phyloP scores from a whole-genome alignment of 2,113 vertebrate species.

The Tachysurus vachellii region DNA sequence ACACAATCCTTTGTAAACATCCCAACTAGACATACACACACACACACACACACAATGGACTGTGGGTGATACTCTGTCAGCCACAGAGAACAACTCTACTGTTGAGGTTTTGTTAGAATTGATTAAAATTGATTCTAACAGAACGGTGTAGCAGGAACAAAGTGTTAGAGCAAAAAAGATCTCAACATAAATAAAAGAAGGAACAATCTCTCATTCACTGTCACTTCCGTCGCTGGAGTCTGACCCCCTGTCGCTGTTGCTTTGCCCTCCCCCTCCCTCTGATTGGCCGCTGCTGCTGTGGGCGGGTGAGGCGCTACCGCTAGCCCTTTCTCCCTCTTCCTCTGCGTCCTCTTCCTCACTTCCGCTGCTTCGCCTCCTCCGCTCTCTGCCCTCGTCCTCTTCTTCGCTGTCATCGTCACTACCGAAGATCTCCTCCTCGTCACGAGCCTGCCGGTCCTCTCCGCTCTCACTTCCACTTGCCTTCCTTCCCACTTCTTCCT shows the following conservation, averaged over 20 bases:
- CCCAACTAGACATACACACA: neutral
- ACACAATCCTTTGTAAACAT: neutral
- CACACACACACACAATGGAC: too few relatives aligned
- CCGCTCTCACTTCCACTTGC: conserved; percentile 78
- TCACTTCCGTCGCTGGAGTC: conserved; percentile 83
- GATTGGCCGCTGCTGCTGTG: conserved; percentile 84
- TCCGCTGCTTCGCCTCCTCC: conserved; percentile 66
- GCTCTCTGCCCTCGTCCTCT: conserved; percentile 72
- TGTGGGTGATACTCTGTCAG: too few relatives aligned
- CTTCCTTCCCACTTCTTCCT: conserved; percentile 61
- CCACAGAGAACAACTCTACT: neutral
- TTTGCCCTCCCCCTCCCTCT: conserved; percentile 73
- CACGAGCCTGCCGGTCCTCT: conserved; percentile 79
- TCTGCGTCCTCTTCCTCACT: conserved; percentile 71
- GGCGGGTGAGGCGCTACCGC: conserved; percentile 78
- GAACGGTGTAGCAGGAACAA: neutral
- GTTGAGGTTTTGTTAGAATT: neutral
- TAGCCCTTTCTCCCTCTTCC: conserved; percentile 67
- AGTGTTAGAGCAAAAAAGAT: neutral
- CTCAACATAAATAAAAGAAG: neutral
- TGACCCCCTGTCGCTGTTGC: conserved; percentile 76
- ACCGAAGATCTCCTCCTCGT: conserved; percentile 92
- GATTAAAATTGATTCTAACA: neutral
- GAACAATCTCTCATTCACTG: conserved; percentile 76
- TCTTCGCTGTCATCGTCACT: conserved; percentile 83